Evolutionary conservation across 2,888 invertebrate genomes (phyloP).

Genomic region (Luperina testacea): DNA sequence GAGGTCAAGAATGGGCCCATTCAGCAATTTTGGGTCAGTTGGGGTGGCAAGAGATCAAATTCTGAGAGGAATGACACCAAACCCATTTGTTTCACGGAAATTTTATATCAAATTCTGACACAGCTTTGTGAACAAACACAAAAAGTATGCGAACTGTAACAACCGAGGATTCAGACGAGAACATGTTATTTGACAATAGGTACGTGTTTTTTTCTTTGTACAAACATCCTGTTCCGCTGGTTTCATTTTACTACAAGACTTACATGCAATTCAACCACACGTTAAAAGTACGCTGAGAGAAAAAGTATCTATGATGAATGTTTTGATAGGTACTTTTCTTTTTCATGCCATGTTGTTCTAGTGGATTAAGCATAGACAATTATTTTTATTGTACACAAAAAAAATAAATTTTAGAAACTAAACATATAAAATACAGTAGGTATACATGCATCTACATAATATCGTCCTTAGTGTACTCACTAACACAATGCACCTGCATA

Average conservation of each 20-base stretch:
- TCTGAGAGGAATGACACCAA: conserved; percentile 6
- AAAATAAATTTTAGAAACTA: background rate
- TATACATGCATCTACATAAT: background rate
- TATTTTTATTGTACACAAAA: background rate
- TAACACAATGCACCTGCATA: background rate
- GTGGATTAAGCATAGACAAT: background rate
- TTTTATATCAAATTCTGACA: conserved; percentile 46
- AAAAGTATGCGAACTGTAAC: conserved; percentile 26
- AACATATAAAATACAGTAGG: too few relatives aligned
- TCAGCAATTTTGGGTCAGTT: too few relatives aligned
- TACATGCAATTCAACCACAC: background rate
- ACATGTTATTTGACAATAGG: background rate
- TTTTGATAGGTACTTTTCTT: background rate
- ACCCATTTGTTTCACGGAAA: conserved; percentile 18
- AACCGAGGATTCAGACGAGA: background rate
- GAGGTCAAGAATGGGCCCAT: too few relatives aligned
- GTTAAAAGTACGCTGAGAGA: background rate
- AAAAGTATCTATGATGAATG: background rate
- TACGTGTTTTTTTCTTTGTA: background rate
- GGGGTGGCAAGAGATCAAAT: background rate
- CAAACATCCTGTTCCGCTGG: conserved; percentile 16
- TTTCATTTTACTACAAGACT: background rate
- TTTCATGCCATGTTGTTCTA: background rate
- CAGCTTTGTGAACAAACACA: conserved; percentile 47
- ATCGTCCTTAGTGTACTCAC: too few relatives aligned